These are phyloP conservation scores for Bimastos eiseni DNA, from an alignment of 2,888 invertebrate species.

Conservation along the genomic window DNA sequence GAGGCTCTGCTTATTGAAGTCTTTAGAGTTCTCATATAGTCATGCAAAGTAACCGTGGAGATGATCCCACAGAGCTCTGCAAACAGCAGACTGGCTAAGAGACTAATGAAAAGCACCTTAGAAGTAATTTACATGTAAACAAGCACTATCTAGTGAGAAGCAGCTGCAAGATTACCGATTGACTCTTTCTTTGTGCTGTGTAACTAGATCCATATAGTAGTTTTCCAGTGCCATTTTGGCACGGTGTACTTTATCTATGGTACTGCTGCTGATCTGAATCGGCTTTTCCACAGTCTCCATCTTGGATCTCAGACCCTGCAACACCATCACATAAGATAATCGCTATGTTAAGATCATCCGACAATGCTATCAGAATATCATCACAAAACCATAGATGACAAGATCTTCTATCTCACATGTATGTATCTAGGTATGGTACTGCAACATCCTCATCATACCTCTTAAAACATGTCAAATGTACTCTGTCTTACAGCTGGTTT, in stretches of 20 bases:
- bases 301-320: constrained; percentile 35
- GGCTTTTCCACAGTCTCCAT: constrained; percentile 63
- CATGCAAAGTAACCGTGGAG: not conserved
- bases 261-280: constrained; percentile 80
- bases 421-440: not conserved
- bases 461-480: not conserved
- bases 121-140: not conserved
- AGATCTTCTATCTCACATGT: too few species aligned
- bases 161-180: not conserved
- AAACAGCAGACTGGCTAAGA: not conserved
- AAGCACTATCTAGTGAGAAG: not conserved
- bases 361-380: too few species aligned
- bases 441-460: not conserved
- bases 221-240: constrained; percentile 97
- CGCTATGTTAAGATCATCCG: not conserved
- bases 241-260: constrained; percentile 96
- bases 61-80: not conserved
- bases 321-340: not conserved
- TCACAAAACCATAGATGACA: too few species aligned
- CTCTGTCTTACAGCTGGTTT: not conserved
- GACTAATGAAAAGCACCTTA: not conserved
- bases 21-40: not conserved
- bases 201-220: constrained; percentile 96
- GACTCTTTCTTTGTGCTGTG: constrained; percentile 90
- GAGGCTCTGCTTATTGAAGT: not conserved